Evolutionary conservation across 2,888 invertebrate genomes (phyloP), one percentile per base, ranked within the genome.

Genomic region (Amphipyra berbera): DNA sequence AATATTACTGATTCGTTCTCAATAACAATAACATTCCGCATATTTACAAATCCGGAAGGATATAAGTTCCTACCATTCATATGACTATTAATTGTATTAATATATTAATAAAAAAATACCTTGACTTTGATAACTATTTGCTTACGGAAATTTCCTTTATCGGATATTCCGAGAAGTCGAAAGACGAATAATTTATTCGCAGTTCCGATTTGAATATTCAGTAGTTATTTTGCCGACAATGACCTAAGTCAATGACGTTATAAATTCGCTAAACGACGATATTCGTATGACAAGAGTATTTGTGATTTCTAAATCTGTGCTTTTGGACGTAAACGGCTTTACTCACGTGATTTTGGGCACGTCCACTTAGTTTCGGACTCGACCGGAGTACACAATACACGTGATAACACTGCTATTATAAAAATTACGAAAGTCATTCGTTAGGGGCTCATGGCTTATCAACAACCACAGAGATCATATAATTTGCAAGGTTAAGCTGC

Each of bases 141-240:
- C 6, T 0, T 42, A 46, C 54, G 70, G 70, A 71, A 61, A 67
- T 44, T 52, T 55, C 57, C 73, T 52, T 65, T 33, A 10, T 38
- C 21, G 55, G 41, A 40, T 14, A 21, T 62, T 45, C 47, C 5
- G 21, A 58, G 53, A 47, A 44, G n/a, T 13, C n/a, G 0, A 55
- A n/a, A 47, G 15, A 30, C 45, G 33, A 7, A 45, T 52, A 55
- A 58, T 58, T 5, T 68, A 68, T 68, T 62, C 48, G 27, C 13
- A 50, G 41, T 42, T 42, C 35, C 12, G 21, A 68, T 58, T 62
- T 62, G 33, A 68, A 61, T 70, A 73, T 45, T 45, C 30, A 7
- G 27, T 65, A 7, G 14, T n/a, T n/a, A n/a, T 38, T 38, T 21
- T 0, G 1, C 38, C 37, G 53, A 47, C 53, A 67, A 67, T 46